Conservation (phyloP, 2,888 invertebrate genomes). For the Laothoe populi region DNA sequence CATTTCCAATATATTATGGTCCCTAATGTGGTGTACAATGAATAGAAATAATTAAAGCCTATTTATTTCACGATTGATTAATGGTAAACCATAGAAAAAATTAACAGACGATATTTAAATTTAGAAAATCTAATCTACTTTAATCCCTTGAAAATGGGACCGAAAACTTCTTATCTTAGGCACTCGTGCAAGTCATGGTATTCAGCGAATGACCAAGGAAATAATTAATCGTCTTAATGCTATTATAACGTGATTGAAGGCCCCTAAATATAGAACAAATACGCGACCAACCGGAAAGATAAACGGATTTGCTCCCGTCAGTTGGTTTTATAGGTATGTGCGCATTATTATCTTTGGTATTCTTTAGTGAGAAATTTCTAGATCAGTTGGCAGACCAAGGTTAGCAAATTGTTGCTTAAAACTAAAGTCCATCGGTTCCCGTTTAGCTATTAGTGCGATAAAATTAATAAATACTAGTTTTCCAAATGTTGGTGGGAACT, state of each 20-base stretch:
- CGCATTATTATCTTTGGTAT: not conserved
- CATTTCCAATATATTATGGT: no score
- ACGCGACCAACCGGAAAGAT: slow-evolving; percentile 61
- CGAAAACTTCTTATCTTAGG: slow-evolving; percentile 3
- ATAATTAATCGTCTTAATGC: slow-evolving; percentile 62
- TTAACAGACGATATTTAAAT: not conserved
- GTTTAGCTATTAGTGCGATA: no score
- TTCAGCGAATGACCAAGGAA: slow-evolving; percentile 42
- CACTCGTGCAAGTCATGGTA: slow-evolving; percentile 35
- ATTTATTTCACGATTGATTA: no score
- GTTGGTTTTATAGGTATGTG: slow-evolving; percentile 24
- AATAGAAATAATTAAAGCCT: no score
- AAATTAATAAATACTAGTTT: no score
- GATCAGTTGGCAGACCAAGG: not conserved
- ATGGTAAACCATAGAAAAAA: no score
- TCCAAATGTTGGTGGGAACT: no score
- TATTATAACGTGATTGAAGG: slow-evolving; percentile 55
- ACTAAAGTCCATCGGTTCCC: no score
- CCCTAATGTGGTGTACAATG: no score
- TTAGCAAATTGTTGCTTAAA: not conserved
- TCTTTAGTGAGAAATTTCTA: not conserved
- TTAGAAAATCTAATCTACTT: not conserved
- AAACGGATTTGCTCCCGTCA: slow-evolving; percentile 43
- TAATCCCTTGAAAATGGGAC: not conserved
- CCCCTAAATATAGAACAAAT: slow-evolving; percentile 50